Conservation (phyloP, 2,113 vertebrate species). For the Orientallactaga bullata region DNA sequence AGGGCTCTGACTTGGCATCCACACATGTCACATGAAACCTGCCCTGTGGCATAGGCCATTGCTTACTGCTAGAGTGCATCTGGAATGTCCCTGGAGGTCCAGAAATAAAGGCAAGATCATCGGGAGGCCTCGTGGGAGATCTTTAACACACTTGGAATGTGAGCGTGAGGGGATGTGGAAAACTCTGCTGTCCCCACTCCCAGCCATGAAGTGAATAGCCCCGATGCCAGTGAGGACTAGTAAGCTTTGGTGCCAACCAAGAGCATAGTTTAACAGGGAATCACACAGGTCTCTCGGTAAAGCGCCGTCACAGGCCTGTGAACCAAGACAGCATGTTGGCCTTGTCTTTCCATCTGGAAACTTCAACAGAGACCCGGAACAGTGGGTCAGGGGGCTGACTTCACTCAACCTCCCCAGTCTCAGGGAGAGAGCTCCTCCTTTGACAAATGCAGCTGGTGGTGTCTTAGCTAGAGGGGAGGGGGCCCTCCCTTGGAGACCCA, state of each 20-base stretch:
- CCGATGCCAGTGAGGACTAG: neutral
- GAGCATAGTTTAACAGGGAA: neutral
- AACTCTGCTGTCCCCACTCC: neutral
- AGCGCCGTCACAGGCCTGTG: neutral
- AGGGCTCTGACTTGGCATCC: neutral
- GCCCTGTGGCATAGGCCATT: neutral
- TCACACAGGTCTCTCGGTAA: neutral
- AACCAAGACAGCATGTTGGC: neutral
- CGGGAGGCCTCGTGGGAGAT: neutral
- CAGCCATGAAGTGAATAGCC: neutral
- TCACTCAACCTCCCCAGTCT: fast-evolving
- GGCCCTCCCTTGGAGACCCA: neutral
- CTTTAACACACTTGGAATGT: neutral
- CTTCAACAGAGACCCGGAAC: neutral
- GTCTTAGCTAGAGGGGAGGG: neutral
- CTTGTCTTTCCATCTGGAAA: conserved; percentile 4
- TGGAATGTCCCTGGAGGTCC: neutral
- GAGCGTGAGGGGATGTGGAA: neutral
- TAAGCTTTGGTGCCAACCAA: neutral
- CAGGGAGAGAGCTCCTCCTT: neutral
- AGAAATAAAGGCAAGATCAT: neutral
- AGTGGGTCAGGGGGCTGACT: too few relatives aligned
- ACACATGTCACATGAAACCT: neutral
- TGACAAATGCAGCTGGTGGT: too few relatives aligned
- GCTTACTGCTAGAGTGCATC: neutral